These are phyloP conservation scores for Chrysotoxum bicinctum DNA, from an alignment of 2,888 invertebrate species.

Conservation along the genomic window DNA sequence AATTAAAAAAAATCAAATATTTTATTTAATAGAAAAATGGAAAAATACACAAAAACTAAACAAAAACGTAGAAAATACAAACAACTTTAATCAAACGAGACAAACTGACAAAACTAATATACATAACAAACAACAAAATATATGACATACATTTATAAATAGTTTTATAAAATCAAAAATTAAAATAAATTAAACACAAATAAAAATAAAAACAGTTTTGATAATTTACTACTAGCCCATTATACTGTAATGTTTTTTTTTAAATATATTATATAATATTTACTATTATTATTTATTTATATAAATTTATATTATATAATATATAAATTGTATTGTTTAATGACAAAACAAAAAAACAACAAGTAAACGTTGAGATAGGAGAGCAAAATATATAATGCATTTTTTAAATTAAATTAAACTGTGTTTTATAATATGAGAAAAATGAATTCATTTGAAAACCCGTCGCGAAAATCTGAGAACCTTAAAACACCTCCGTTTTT, in stretches of 20 bases:
- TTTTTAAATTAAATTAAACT: slow-evolving; percentile 59
- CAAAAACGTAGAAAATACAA: slow-evolving; percentile 30
- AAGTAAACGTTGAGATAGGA: slow-evolving; percentile 62
- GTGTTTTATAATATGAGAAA: slow-evolving; percentile 1
- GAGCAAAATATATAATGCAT: slow-evolving; percentile 70
- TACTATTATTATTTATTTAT: slow-evolving; percentile 72
- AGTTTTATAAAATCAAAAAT: slow-evolving; percentile 44
- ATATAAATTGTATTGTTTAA: slow-evolving; percentile 65
- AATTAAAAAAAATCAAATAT: slow-evolving; percentile 57
- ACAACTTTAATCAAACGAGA: slow-evolving; percentile 58
- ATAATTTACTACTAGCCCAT: slow-evolving; percentile 69
- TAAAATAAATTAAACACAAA: slow-evolving; percentile 23
- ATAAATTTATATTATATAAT: slow-evolving; percentile 68
- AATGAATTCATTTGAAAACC: background rate
- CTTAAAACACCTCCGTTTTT: no score
- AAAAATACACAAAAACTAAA: slow-evolving; percentile 42
- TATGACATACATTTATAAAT: slow-evolving; percentile 59
- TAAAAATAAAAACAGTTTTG: slow-evolving; percentile 48
- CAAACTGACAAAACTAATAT: slow-evolving; percentile 68
- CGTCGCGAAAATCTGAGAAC: no score
- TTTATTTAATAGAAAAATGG: slow-evolving; percentile 71
- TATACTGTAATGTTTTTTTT: slow-evolving; percentile 68
- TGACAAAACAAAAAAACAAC: slow-evolving; percentile 50
- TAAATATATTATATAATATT: slow-evolving; percentile 69
- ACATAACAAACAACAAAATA: slow-evolving; percentile 40